phyloP scores from a whole-genome alignment of 1,140 invertebrate species.

The Sitophilus oryzae region DNA sequence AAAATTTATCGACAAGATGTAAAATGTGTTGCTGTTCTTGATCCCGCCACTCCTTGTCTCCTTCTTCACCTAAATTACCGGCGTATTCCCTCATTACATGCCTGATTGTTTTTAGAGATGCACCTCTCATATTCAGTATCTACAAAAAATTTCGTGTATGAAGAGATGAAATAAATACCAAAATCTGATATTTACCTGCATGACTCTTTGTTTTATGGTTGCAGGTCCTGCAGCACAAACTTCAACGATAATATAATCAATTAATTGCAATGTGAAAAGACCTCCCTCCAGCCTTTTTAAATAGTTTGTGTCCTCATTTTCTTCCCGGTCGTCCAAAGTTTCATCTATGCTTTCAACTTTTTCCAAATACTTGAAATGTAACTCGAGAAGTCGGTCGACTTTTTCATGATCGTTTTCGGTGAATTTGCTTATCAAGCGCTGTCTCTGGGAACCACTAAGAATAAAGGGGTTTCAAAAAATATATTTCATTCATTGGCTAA shows the following conservation, averaged over 20 bases:
- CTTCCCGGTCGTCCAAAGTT: conserved; percentile 47
- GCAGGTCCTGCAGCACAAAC: conserved; percentile 72
- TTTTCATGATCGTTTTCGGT: conserved; percentile 98
- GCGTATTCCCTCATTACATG: conserved; percentile 96
- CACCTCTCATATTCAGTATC: conserved; percentile 82
- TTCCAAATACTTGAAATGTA: conserved; percentile 96
- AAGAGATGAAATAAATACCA: background rate
- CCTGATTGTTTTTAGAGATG: conserved; percentile 88
- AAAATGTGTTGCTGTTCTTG: conserved; percentile 88
- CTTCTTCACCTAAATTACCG: conserved; percentile 86
- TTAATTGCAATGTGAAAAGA: conserved; percentile 90
- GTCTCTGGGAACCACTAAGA: conserved; percentile 72
- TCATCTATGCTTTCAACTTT: conserved; percentile 86
- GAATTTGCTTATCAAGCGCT: conserved; percentile 91
- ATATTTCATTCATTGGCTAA: background rate
- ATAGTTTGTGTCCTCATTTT: conserved; percentile 81
- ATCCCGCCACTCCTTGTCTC: conserved; percentile 74
- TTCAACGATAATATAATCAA: conserved; percentile 94
- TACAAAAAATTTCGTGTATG: conserved; percentile 8
- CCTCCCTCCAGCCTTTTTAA: conserved; percentile 85
- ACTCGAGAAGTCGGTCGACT: conserved; percentile 90
- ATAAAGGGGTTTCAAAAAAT: background rate
- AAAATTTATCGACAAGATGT: conserved; percentile 92
- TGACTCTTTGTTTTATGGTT: conserved; percentile 80
- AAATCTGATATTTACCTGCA: conserved; percentile 52